Evolutionary conservation across 2,888 invertebrate genomes (phyloP).

Genomic region (Machimus atricapillus): DNA sequence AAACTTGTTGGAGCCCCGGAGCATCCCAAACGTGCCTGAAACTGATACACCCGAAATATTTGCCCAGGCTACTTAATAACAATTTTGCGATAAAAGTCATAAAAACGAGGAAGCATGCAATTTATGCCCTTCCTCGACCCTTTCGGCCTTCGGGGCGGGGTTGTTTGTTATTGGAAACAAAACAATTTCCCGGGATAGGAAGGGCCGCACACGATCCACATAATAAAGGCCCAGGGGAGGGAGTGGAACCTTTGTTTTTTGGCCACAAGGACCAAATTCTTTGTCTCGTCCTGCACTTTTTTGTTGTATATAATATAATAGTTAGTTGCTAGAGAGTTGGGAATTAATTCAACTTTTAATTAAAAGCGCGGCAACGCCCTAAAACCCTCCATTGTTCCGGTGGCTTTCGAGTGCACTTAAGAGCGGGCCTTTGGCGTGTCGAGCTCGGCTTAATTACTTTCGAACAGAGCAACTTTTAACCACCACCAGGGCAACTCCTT

Average conservation of each 20-base stretch:
- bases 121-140: not conserved
- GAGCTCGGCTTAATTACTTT: not conserved
- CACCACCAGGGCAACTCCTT: not conserved
- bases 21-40: not conserved
- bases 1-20: not conserved
- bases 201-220: not conserved
- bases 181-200: not conserved
- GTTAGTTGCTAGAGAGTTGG: not conserved
- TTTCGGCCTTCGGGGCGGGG: not conserved
- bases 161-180: not conserved
- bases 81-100: not conserved
- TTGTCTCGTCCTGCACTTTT: not conserved
- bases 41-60: not conserved
- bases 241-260: not conserved
- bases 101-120: not conserved
- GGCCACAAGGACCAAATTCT: not conserved
- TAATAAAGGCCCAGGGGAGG: not conserved
- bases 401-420: not conserved
- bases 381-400: not conserved
- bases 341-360: not conserved
- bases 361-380: not conserved
- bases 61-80: not conserved
- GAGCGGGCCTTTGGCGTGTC: not conserved
- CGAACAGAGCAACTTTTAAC: not conserved
- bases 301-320: not conserved